Base-by-base conservation (phyloP, 2,888 invertebrate species). In the Nomada goodeniana region DNA sequence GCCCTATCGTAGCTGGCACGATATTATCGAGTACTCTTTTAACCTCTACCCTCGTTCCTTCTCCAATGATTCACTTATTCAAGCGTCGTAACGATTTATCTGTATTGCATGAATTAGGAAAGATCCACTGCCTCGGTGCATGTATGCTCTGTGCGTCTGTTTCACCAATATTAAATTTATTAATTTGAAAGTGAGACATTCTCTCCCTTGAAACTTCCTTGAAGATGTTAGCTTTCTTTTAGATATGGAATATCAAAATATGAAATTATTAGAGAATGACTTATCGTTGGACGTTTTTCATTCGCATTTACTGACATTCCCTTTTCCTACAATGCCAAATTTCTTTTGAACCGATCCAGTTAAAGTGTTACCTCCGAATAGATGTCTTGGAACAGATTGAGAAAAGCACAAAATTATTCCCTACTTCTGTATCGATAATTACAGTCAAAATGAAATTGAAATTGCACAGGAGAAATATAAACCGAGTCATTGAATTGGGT, bases 231-330 rank as follows among this genome's bases (percentile, higher is more conserved):
- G 11, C 36, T n/a, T 53, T 53, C n/a, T 10, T 67, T 20, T 36
- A 7, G n/a, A n/a, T 36, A 26, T 29, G 52, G 53, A 52, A 52
- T 70, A 65, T 75, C 70, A 82, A 80, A 80, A 44, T 75, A 82
- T 26, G 71, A 71, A 80, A 64, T 74, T 23, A 59, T 52, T 44
- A 47, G 10, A 26, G n/a, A 50, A 65, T 50, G 18, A 15, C 10
- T 26, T 2, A 64, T 44, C 10, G 42, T 20, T 47, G 23, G 5
- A n/a, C n/a, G 10, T 47, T 18, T 64, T 10, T 64, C 7, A 36
- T 36, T 36, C 36, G 11, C 15, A 3, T 15, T 47, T 44, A 63
- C 20, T 44, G 15, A 4, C 0, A 20, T 18, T 42, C 13, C 4
- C 20, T 1, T n/a, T 42, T 42, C 60, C 2, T 29, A 9, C 7